Evolutionary conservation across 2,797 vertebrate genomes (phyloP), one percentile per base, ranked within the genome.

Genomic region (Poliocrania exsul): DNA sequence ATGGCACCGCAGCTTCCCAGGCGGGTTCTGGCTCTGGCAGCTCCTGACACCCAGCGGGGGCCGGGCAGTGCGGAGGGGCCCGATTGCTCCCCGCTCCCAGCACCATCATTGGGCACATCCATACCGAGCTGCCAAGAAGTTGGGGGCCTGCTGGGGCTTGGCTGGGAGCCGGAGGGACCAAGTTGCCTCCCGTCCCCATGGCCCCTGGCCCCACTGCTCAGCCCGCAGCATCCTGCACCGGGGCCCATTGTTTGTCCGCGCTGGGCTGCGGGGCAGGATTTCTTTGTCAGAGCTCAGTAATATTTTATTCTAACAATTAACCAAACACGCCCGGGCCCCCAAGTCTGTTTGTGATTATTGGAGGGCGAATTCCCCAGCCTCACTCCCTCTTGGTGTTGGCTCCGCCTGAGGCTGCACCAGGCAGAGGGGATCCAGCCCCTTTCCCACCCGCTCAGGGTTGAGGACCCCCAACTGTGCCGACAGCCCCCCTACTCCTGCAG

Each of bases 281-380:
- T 88, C 92, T 97, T 96, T 94, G 93, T 95, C 88, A 90, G 80
- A 85, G 69, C 94, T 79, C 54, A 46, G 72, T 69, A 58, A 77
- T 94, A 91, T 97, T 97, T 96, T 91, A 94, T 96, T 92, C 93
- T 57, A 92, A 93, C 96, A 97, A 96, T 95, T 93, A 94, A 71
- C 93, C 95, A 88, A 96, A 85, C 85, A 71, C 95, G 16, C 88
- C 95, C 70, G 91, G 92, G 86, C 86, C 62, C 74, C 66, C 8
- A 35, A 87, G 92, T 95, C 96, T 96, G 96, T 69, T 96, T 94
- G 92, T 95, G 92, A 97, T 97, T 97, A 96, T 88, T 95, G 83
- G 88, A 94, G 93, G 92, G 66, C 24, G 37, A 85, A 91, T 94
- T 90, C 93, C 88, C 88, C 84, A 87, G 88, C 90, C 49, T 64